phyloP scores from a whole-genome alignment of 2,888 invertebrate species.

The Andricus curvator region DNA sequence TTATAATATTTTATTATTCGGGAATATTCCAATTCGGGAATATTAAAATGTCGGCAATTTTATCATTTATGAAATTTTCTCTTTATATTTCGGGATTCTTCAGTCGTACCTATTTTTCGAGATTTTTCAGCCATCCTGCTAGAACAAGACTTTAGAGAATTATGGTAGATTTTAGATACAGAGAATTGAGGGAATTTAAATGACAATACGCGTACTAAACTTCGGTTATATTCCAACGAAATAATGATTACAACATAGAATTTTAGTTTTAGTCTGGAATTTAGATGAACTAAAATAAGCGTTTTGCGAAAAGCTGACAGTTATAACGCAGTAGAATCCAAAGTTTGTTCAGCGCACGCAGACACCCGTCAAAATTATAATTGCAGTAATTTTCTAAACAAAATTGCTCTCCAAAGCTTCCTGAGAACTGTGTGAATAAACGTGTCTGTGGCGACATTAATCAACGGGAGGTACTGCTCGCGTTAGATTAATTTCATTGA shows the following conservation, averaged over 20 bases:
- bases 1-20: too few relatives aligned
- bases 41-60: too few relatives aligned
- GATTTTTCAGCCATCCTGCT: too few relatives aligned
- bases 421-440: conserved; percentile 3
- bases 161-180: background rate
- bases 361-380: background rate
- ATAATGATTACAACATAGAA: background rate
- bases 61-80: too few relatives aligned
- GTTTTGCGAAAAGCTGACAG: background rate
- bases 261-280: background rate
- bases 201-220: conserved; percentile 6
- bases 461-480: conserved; percentile 6
- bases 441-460: conserved; percentile 12
- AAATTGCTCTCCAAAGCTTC: conserved; percentile 26
- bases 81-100: too few relatives aligned
- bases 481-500: conserved; percentile 34
- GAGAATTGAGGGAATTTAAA: background rate
- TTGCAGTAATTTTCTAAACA: background rate
- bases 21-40: too few relatives aligned
- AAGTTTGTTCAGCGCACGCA: background rate
- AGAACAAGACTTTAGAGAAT: background rate
- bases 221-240: background rate
- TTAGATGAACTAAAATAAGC: background rate
- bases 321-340: background rate
- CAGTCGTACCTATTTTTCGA: too few relatives aligned